Percentiles rank a stretch among this genome's conserved stretches.
phyloP scores from a whole-genome alignment of 2,888 invertebrate genomes.

The Coelinius sp. region DNA sequence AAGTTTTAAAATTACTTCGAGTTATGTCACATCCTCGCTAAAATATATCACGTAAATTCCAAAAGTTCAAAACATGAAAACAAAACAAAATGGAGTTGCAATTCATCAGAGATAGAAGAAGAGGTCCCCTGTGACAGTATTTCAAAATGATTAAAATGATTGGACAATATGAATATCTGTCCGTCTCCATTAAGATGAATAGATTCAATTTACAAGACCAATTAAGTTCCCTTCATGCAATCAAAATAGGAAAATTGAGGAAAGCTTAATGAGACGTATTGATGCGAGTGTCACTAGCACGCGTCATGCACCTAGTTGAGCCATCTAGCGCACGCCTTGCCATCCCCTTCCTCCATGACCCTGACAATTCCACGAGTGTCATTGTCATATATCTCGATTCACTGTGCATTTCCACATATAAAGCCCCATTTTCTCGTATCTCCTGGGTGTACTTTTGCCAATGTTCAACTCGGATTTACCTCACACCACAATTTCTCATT shows the following conservation, averaged over 20 bases:
- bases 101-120: too few species aligned
- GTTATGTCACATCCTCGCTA: too few species aligned
- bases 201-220: background rate
- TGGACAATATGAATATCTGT: background rate
- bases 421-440: background rate
- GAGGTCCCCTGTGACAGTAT: too few species aligned
- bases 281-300: background rate
- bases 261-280: background rate
- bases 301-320: background rate
- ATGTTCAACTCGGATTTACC: background rate
- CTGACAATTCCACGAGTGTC: background rate
- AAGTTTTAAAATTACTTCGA: too few species aligned
- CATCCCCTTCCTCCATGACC: background rate
- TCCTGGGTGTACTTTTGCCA: background rate
- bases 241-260: background rate
- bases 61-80: too few species aligned
- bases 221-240: background rate
- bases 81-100: too few species aligned
- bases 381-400: background rate
- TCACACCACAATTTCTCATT: slow-evolving; percentile 2
- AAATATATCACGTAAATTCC: too few species aligned
- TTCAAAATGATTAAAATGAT: too few species aligned
- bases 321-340: background rate
- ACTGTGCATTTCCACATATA: background rate
- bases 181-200: background rate